Conservation (phyloP, 2,888 invertebrate genomes). For the Arctia plantaginis region DNA sequence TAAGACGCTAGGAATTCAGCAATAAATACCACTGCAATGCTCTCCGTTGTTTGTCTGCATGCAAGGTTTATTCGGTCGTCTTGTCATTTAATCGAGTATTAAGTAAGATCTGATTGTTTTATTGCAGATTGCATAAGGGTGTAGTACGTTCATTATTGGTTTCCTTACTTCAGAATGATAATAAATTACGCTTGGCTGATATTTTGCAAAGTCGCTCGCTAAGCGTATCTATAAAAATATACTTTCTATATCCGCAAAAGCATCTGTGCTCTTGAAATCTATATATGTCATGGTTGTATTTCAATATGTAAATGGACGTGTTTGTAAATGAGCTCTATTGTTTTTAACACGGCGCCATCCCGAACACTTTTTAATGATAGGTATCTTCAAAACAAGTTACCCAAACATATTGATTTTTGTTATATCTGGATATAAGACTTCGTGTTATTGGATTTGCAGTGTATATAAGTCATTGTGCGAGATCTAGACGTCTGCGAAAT, state of each 20-base stretch:
- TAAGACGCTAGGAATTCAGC: slow-evolving; percentile 41
- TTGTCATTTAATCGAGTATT: neutral
- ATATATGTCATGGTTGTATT: neutral
- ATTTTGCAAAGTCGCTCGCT: too few species aligned
- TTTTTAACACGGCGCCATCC: too few species aligned
- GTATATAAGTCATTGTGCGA: too few species aligned
- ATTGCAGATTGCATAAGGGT: neutral
- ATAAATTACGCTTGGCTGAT: neutral
- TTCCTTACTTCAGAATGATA: neutral
- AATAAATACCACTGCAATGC: slow-evolving; percentile 42
- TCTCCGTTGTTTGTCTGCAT: slow-evolving; percentile 25
- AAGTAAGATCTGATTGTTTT: neutral
- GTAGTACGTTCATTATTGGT: neutral
- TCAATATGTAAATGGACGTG: too few species aligned
- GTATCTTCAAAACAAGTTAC: too few species aligned
- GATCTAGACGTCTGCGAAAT: too few species aligned
- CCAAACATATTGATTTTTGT: too few species aligned
- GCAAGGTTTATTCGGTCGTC: neutral
- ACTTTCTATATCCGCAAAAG: neutral
- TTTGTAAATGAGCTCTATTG: too few species aligned
- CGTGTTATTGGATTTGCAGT: too few species aligned
- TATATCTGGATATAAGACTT: too few species aligned
- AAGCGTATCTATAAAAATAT: too few species aligned
- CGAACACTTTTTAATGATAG: too few species aligned
- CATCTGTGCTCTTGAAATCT: neutral